These are phyloP conservation scores for Paedocypris micromegethes DNA, from an alignment of 2,797 vertebrate genomes.

Conservation along the genomic window DNA sequence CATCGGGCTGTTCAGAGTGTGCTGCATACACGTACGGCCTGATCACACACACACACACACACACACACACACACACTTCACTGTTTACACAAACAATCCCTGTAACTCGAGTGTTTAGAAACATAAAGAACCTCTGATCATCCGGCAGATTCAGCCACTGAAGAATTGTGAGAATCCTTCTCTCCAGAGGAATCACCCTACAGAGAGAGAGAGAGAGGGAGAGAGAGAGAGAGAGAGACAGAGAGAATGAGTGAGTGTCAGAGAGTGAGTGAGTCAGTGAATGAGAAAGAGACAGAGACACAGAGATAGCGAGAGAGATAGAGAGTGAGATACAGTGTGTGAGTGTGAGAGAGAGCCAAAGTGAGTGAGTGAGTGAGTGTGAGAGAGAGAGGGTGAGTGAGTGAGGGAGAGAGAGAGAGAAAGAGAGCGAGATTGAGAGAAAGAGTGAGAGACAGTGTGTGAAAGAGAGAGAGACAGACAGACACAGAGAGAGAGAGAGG, in stretches of 20 bases:
- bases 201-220: neutral
- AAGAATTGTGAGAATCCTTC: constrained; percentile 87
- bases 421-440: too few species aligned
- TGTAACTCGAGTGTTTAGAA: too few species aligned
- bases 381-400: too few species aligned
- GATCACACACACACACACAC: constrained; percentile 25
- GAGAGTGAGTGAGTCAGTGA: neutral
- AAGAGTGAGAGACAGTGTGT: too few species aligned
- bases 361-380: too few species aligned
- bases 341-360: neutral
- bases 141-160: constrained; percentile 87
- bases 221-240: neutral
- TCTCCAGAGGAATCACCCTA: constrained; percentile 87
- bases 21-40: constrained; percentile 94
- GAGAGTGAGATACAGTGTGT: neutral
- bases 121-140: constrained; percentile 70
- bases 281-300: neutral
- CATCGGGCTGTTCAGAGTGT: constrained; percentile 94
- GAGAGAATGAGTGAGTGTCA: neutral
- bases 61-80: neutral
- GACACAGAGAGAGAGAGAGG: too few species aligned
- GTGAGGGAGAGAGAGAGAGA: too few species aligned
- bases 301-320: neutral
- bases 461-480: too few species aligned
- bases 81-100: too few species aligned